Evolutionary conservation across 2,113 vertebrate genomes (phyloP).

Genomic region (Globicephala melas): DNA sequence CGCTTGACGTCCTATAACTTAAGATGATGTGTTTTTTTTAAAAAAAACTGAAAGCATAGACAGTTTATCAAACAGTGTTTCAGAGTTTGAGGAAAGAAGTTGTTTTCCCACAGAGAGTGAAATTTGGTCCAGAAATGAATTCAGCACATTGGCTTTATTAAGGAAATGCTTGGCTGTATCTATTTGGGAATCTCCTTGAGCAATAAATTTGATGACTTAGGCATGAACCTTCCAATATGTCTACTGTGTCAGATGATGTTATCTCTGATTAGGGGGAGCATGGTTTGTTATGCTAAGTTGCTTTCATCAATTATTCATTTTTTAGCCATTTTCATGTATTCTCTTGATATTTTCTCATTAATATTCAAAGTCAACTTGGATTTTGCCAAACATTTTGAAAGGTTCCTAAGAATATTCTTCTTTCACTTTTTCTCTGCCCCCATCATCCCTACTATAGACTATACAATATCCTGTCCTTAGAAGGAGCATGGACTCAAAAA

Average conservation of each 20-base stretch:
- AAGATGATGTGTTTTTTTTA: not conserved
- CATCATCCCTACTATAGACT: not conserved
- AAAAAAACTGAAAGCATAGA: conserved; percentile 1
- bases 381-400: conserved; percentile 53
- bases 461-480: not conserved
- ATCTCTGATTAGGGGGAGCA: conserved; percentile 18
- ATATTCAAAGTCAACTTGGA: conserved; percentile 19
- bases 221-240: conserved; percentile 21
- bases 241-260: conserved; percentile 59
- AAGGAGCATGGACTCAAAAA: not conserved
- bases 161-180: conserved; percentile 40
- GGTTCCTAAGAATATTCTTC: not conserved
- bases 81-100: conserved; percentile 55
- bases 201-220: conserved; percentile 49
- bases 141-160: conserved; percentile 45
- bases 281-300: conserved; percentile 21
- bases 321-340: conserved; percentile 48
- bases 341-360: conserved; percentile 39
- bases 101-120: conserved; percentile 62
- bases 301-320: conserved; percentile 30
- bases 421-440: conserved; percentile 6
- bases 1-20: conserved; percentile 12
- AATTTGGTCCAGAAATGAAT: conserved; percentile 61
- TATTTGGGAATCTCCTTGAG: conserved; percentile 37
- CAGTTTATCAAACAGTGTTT: conserved; percentile 61